A percentile compares a stretch with the other conserved stretches of the same genome.
Evolutionary conservation across 1,140 invertebrate genomes (phyloP).

Genomic region (Drosophila lacertosa): DNA sequence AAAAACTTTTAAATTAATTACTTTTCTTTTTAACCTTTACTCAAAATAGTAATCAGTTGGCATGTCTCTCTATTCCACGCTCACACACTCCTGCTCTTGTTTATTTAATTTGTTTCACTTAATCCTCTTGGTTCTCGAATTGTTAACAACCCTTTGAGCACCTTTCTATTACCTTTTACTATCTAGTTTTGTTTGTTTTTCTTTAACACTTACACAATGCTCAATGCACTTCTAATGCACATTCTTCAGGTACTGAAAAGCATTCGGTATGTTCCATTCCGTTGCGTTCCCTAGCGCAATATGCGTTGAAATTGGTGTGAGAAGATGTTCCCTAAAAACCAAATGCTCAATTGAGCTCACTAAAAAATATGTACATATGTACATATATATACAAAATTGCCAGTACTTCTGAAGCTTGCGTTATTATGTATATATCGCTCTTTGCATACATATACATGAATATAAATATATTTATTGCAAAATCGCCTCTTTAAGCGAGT

Average conservation of each 20-base stretch:
- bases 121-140: neutral
- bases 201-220: slow-evolving; percentile 26
- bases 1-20: neutral
- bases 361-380: no score
- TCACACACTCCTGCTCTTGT: slow-evolving; percentile 1
- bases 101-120: neutral
- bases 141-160: neutral
- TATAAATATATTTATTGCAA: neutral
- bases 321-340: neutral
- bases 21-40: slow-evolving; percentile 7
- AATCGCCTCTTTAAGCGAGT: neutral
- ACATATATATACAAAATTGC: neutral
- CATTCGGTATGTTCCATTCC: slow-evolving; percentile 1
- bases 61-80: slow-evolving; percentile 24
- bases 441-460: no score
- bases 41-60: slow-evolving; percentile 17
- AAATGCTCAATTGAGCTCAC: no score
- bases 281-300: neutral
- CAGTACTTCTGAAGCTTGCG: slow-evolving; percentile 10
- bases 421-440: neutral
- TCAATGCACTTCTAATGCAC: slow-evolving; percentile 18
- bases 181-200: neutral
- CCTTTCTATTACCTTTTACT: slow-evolving; percentile 4
- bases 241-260: slow-evolving; percentile 12
- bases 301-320: neutral